Conservation (phyloP, 35 echinoderm and acorn worm genomes). For the Apostichopus californicus region DNA sequence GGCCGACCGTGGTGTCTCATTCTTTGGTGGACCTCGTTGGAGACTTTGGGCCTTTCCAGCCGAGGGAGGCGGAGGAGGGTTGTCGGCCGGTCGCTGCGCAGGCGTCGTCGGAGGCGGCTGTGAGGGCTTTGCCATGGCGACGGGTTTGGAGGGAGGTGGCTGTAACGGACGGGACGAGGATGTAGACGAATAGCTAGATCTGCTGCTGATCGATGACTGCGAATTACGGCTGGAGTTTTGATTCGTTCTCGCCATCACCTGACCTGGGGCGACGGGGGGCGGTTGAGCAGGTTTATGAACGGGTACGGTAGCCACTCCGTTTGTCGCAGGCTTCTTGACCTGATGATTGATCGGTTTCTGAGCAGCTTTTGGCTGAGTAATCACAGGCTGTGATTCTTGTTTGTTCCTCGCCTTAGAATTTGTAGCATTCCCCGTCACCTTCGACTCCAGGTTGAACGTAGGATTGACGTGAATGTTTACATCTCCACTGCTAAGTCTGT, state of each 20-base stretch:
- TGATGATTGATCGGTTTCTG: not conserved
- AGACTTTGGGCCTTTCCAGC: not conserved
- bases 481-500: constrained; percentile 33
- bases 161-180: constrained; percentile 21
- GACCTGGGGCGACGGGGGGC: not conserved
- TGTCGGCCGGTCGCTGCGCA: not conserved
- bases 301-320: not conserved
- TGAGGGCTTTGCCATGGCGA: not conserved
- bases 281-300: constrained; percentile 23
- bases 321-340: not conserved
- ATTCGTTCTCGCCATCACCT: not conserved
- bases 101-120: not conserved
- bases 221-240: not conserved
- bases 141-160: constrained; percentile 1
- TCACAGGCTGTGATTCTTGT: not conserved
- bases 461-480: constrained; percentile 42
- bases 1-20: not conserved
- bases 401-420: not conserved
- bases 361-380: constrained; percentile 25
- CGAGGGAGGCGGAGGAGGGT: not conserved
- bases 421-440: not conserved
- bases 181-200: not conserved
- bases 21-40: not conserved
- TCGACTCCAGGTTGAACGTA: constrained; percentile 36
- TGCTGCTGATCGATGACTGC: constrained; percentile 3